Base-by-base conservation (phyloP, 92 coral and sea anemone genomes). In the Porites cylindrica region DNA sequence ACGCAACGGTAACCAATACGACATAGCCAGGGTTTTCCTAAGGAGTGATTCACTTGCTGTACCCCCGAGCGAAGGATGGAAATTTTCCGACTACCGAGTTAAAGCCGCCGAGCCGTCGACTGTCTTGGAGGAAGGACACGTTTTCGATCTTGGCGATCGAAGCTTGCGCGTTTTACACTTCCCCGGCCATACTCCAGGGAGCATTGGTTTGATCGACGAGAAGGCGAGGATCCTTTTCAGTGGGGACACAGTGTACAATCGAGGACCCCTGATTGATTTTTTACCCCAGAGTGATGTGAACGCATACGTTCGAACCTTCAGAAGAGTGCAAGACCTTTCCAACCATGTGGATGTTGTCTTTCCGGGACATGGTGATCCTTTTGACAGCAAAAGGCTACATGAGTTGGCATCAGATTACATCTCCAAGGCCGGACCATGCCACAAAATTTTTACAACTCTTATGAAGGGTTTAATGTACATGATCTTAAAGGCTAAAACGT, bases 101-200 rank as follows among this genome's bases (percentile, higher is more conserved):
- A 75, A 74, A 50, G 80, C 98, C 7, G 96, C 92, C 2, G 81
- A 95, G 82, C 96, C 98, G 4, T 76, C 87, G 7, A 21, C 86
- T 5, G 81, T 92, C 11, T 78, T 95, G n/a, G 89, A 89, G 47
- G 96, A 95, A 21, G 98, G 94, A 6, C 89, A 95, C 51, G 68
- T 92, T 18, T 84, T 95, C 65, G 96, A 95, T 74, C 89, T 95
- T 61, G 98, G 98, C 29, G 86, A 95, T 84, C 75, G 92, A 62
- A 81, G 86, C 52, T 59, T 95, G 53, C 88, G 89, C 7, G 96
- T 95, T 4, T 78, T 95, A 3, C 98, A 95, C 76, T 75, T 95
- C 21, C 98, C 98, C 0, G 98, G 98, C 6, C 98, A 95, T 54
- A 85, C 98, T 1, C 91, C 88, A 51, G 98, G 98, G 11, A 95